A percentile compares a stretch with the other conserved stretches of the same genome.
phyloP scores from a whole-genome alignment of 2,113 vertebrate genomes.

The Gambusia holbrooki region DNA sequence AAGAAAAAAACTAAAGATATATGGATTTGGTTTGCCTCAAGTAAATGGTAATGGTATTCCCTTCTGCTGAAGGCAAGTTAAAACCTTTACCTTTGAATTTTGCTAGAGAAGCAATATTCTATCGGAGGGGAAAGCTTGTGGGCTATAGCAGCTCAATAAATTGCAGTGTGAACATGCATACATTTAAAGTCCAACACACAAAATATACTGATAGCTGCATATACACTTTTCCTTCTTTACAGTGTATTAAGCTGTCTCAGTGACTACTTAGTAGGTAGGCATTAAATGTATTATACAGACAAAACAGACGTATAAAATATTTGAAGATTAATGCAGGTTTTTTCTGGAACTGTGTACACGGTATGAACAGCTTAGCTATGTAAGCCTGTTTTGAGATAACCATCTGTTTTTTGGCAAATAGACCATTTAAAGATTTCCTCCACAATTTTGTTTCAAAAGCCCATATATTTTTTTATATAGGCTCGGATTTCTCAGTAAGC shows the following conservation, averaged over 20 bases:
- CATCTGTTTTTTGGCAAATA: not conserved
- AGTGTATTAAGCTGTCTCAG: not conserved
- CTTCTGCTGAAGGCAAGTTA: slow-evolving; percentile 59
- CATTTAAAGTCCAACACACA: not conserved
- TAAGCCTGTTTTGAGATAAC: slow-evolving; percentile 1
- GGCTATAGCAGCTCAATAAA: slow-evolving; percentile 46
- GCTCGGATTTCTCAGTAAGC: not conserved
- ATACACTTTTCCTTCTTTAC: not conserved
- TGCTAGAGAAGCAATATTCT: slow-evolving; percentile 70
- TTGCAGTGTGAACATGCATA: not conserved
- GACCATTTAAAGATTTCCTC: not conserved
- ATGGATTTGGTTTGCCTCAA: slow-evolving; percentile 57
- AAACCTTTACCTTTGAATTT: slow-evolving; percentile 69
- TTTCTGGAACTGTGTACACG: not conserved
- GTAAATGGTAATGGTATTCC: slow-evolving; percentile 66
- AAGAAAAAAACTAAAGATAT: slow-evolving; percentile 38
- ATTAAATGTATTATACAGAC: not conserved
- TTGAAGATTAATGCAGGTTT: slow-evolving; percentile 29
- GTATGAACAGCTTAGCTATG: not conserved
- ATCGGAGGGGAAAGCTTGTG: slow-evolving; percentile 44
- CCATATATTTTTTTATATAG: not conserved
- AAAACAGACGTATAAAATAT: slow-evolving; percentile 3
- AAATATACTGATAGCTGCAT: slow-evolving; percentile 3
- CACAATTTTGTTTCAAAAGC: not conserved
- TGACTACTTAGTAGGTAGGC: not conserved